Base-by-base conservation (phyloP, 2,113 vertebrate species). In the Tupaia tana region DNA sequence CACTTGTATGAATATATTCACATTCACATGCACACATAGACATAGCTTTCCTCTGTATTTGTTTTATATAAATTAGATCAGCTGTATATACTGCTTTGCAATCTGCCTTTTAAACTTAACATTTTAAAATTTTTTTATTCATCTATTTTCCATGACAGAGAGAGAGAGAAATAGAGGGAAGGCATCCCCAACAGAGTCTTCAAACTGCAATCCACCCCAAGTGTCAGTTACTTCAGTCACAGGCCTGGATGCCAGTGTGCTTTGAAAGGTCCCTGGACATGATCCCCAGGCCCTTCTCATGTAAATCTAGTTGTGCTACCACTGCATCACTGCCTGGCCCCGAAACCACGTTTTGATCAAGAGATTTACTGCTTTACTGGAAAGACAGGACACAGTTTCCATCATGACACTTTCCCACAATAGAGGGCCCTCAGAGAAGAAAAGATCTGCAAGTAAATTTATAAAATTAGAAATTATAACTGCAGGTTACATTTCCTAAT, bases 281-380 rank as follows among this genome's bases (percentile, higher is more conserved):
- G 43, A 43, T 43, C 43, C 43, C 43, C 43, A 43, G 43, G 6
- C 43, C 43, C 43, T 43, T 43, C 43, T 43, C 43, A 43, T 43
- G 43, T 43, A 43, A 43, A 43, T 43, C 43, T 43, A 6, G 3
- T 43, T 43, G 43, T 43, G 43, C 43, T 43, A 6, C 43, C 43
- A 43, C 43, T 43, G 43, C 43, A 43, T 6, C 43, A 43, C 43
- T 43, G 43, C 43, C 43, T 43, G 43, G 43, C 43, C 6, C 43
- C 3, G 43, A 43, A 43, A 75, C 43, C 25, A 16, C 12, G 93
- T 31, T 59, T 78, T 70, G 59, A 43, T 31, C 19, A 61, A 81
- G 20, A 87, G 15, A 86, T 80, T 94, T 70, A 16, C 9, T 89
- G 34, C 14, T 86, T 93, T 89, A 81, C 12, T 88, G 58, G 27